Base-by-base conservation (phyloP, 2,113 vertebrate genomes). In the Hypanus sabinus region DNA sequence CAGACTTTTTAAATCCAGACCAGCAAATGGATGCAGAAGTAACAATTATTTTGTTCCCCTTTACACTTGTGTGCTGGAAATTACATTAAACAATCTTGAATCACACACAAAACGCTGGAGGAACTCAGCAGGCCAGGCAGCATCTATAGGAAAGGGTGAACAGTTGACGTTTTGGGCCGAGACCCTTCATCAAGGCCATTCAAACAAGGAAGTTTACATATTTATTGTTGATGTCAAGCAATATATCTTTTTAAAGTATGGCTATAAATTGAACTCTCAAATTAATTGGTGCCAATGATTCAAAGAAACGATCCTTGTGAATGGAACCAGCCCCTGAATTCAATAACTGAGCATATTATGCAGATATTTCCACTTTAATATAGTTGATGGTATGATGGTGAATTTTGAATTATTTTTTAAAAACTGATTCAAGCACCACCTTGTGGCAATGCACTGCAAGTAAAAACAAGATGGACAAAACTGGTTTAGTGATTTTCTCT, bases 361-460 rank as follows among this genome's bases (percentile, higher is more conserved):
- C 85, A 90, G 71, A 73, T 24, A 6, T 73, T 18, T 73, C 22
- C 16, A 73, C 22, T 73, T 46, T 46, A 46, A 46, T 46, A 24
- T 73, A 5, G 5, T 24, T 24, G 20, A 20, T 73, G 71, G 24
- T 24, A 20, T 24, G 22, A 46, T 46, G 46, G 1, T 46, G 46
- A 46, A 46, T 46, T 0, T 46, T 46, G 46, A 46, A 46, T n/a
- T n/a, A 27, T 88, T 62, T 88, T 24, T 0, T 3, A 11, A 11
- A 60, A 65, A 90, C 9, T 14, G 85, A n/a, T 90, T 65, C 60
- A 90, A 90, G 85, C 85, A 65, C 85, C n/a, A 90, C 85, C 85
- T 65, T 90, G 85, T 90, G 85, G 85, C 33, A 68, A 90, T 33
- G 30, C 65, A 65, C 57, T 68, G 85, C 60, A 65, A 88, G 62